phyloP scores from a whole-genome alignment of 2,888 invertebrate genomes.

The Xanthostigma xanthostigma region DNA sequence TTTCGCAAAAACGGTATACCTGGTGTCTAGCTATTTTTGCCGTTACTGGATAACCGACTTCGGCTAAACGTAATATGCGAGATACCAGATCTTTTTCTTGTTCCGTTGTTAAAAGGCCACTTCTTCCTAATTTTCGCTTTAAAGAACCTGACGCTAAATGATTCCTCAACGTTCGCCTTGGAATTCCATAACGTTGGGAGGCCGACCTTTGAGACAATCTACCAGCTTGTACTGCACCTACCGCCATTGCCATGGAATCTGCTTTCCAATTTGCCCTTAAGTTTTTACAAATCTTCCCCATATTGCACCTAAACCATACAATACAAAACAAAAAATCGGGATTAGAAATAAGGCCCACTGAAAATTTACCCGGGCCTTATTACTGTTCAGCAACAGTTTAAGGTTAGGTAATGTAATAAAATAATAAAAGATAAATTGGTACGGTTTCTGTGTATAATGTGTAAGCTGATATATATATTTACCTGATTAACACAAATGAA shows the following conservation, averaged over 20 bases:
- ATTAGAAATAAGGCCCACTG: too few species aligned
- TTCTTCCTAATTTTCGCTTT: constrained; percentile 2
- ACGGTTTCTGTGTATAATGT: too few species aligned
- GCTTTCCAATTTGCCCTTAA: constrained; percentile 3
- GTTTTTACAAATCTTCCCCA: background rate
- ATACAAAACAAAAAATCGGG: too few species aligned
- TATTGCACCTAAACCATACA: background rate
- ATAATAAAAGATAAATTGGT: too few species aligned
- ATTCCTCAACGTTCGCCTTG: constrained; percentile 5
- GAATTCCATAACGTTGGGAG: constrained; percentile 3
- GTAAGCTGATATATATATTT: too few species aligned
- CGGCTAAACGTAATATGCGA: constrained; percentile 8
- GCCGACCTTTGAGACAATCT: constrained; percentile 3
- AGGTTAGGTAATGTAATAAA: too few species aligned
- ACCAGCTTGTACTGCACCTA: constrained; percentile 2
- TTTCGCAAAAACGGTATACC: background rate
- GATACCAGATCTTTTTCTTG: constrained; percentile 9
- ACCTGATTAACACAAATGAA: too few species aligned
- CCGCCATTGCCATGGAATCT: constrained; percentile 1
- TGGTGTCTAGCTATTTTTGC: constrained; percentile 4
- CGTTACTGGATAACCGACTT: constrained; percentile 5
- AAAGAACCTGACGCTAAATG: background rate
- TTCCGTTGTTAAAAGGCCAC: constrained; percentile 3
- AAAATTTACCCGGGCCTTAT: too few species aligned
- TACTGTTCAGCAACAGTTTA: too few species aligned